A percentile compares a stretch with the other conserved stretches of the same genome.
Conservation (phyloP, 2,113 vertebrate species). For the Anas platyrhynchos region DNA sequence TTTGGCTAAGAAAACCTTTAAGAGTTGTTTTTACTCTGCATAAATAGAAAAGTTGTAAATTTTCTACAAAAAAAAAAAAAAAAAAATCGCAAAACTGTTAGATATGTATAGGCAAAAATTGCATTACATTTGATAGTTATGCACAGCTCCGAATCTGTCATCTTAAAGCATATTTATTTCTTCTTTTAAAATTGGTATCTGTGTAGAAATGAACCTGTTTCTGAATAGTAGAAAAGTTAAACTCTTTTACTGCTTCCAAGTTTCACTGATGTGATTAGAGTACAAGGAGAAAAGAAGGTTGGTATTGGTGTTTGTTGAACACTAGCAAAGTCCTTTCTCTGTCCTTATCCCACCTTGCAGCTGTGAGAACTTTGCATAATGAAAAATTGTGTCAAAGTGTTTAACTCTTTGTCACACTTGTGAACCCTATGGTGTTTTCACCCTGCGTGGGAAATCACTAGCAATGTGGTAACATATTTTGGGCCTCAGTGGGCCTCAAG, state of each 20-base stretch:
- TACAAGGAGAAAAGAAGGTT: background rate
- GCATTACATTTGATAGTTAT: background rate
- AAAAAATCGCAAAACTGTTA: background rate
- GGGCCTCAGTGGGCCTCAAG: background rate
- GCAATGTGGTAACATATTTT: background rate
- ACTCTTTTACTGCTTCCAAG: background rate
- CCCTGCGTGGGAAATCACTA: background rate
- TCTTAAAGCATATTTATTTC: background rate
- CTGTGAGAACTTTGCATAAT: background rate
- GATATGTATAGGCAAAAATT: background rate
- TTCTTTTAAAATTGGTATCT: background rate
- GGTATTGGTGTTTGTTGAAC: background rate
- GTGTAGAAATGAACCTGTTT: background rate
- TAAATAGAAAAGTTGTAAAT: background rate
- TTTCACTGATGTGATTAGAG: background rate
- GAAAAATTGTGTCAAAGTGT: accelerated
- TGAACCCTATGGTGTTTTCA: background rate
- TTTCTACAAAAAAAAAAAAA: background rate
- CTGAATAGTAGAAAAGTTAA: background rate
- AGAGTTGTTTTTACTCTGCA: background rate
- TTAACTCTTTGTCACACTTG: background rate
- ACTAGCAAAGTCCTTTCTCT: background rate
- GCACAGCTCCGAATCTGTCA: background rate
- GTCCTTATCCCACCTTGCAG: background rate
- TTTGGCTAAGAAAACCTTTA: background rate